A percentile compares a stretch with the other conserved stretches of the same genome.
Evolutionary conservation across 2,797 vertebrate genomes (phyloP).

Genomic region (Prionace glauca): DNA sequence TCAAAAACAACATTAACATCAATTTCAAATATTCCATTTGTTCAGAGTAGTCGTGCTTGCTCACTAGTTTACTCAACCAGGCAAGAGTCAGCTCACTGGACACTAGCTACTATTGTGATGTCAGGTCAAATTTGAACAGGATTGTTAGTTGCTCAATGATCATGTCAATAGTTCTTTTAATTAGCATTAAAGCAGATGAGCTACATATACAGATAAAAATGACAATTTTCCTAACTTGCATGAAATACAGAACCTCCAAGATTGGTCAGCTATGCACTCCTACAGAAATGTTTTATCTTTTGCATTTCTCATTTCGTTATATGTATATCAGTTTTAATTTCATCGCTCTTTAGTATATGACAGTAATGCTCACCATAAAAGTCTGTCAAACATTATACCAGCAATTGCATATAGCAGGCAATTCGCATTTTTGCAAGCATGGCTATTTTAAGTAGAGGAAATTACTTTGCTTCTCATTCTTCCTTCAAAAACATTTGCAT

Average conservation of each 20-base stretch:
- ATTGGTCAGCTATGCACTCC: background rate
- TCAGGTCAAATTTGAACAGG: background rate
- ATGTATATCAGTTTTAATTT: background rate
- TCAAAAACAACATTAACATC: no score
- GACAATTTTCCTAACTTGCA: background rate
- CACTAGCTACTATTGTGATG: background rate
- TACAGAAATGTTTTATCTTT: background rate
- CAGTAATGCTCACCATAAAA: background rate
- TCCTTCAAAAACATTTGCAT: background rate
- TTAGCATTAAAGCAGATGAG: background rate
- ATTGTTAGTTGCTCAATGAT: background rate
- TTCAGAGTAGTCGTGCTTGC: no score
- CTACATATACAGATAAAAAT: background rate
- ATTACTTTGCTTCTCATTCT: background rate
- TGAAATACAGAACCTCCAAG: background rate
- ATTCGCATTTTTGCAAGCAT: background rate
- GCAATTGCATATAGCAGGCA: background rate
- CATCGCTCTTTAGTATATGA: background rate
- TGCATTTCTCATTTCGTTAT: background rate
- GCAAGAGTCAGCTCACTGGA: background rate
- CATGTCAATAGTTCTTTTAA: background rate
- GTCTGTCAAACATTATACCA: background rate
- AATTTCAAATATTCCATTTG: no score
- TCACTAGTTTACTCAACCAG: background rate
- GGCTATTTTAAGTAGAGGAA: background rate